Evolutionary conservation across 2,888 invertebrate genomes (phyloP).

Genomic region (Agonopterix subpropinquella): DNA sequence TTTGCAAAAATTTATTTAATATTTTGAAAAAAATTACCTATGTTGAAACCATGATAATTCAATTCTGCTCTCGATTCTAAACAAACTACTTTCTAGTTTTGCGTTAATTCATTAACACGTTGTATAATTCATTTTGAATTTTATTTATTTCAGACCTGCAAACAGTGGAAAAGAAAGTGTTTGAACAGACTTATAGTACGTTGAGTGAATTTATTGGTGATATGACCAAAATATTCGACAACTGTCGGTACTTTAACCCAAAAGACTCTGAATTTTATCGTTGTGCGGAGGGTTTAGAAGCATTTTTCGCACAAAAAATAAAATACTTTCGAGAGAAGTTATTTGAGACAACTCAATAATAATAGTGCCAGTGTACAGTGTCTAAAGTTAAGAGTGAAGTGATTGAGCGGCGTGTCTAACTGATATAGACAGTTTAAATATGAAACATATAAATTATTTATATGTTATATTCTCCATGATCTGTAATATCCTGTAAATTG

Average conservation of each 20-base stretch:
- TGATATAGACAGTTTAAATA: constrained; percentile 3
- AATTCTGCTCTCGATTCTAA: too few species aligned
- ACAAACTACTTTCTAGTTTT: too few species aligned
- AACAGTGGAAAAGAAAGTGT: constrained; percentile 92
- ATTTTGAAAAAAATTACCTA: too few species aligned
- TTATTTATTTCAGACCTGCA: constrained; percentile 85
- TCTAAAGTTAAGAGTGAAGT: constrained; percentile 19
- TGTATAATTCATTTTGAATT: too few species aligned
- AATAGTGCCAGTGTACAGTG: constrained; percentile 53
- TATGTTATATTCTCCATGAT: constrained; percentile 35
- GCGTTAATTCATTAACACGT: too few species aligned
- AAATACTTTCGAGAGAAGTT: constrained; percentile 90
- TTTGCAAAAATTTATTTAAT: too few species aligned
- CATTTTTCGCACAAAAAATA: constrained; percentile 96
- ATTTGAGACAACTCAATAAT: constrained; percentile 77
- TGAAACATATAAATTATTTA: constrained; percentile 18
- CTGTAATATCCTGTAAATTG: constrained; percentile 57
- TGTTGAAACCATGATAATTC: too few species aligned
- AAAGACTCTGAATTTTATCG: constrained; percentile 97
- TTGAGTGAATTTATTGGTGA: constrained; percentile 97
- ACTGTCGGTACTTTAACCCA: constrained; percentile 98
- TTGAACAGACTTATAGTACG: constrained; percentile 87
- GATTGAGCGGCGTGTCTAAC: constrained; percentile 15
- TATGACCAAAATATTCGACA: constrained; percentile 99
- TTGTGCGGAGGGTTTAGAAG: constrained; percentile 96